These are phyloP conservation scores for Drosophila percnosoma DNA, from an alignment of 2,888 invertebrate genomes.

Conservation along the genomic window DNA sequence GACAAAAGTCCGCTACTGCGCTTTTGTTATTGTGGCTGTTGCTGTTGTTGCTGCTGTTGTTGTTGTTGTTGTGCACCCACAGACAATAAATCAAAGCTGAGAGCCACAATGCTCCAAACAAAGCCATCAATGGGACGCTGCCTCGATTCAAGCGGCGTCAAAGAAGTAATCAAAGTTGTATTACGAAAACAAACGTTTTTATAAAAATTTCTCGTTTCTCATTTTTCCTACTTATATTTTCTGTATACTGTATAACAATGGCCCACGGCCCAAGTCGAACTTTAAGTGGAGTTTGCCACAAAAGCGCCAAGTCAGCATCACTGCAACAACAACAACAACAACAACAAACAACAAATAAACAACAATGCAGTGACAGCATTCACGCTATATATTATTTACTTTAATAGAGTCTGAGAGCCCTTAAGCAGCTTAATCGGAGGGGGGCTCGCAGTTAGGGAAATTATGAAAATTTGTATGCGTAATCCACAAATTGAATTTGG, in stretches of 20 bases:
- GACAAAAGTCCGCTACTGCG: constrained; percentile 35
- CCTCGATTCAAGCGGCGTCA: constrained; percentile 57
- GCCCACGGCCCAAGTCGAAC: constrained; percentile 37
- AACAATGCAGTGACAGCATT: constrained; percentile 61
- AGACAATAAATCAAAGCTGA: constrained; percentile 66
- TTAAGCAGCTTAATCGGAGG: constrained; percentile 19
- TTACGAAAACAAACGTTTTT: constrained; percentile 80
- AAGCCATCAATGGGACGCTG: constrained; percentile 67
- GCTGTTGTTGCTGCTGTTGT: constrained; percentile 1
- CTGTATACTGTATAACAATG: constrained; percentile 54
- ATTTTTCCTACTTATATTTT: constrained; percentile 18
- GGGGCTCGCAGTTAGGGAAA: constrained; percentile 59
- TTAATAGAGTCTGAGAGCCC: constrained; percentile 61
- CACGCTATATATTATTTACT: constrained; percentile 75
- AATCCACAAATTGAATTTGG: constrained; percentile 33
- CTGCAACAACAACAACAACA: constrained; percentile 34
- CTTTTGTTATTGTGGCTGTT: constrained; percentile 28
- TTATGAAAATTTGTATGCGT: constrained; percentile 44
- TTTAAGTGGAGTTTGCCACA: constrained; percentile 50
- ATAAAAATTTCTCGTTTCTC: constrained; percentile 65
- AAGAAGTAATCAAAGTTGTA: constrained; percentile 80
- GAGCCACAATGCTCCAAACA: constrained; percentile 47
- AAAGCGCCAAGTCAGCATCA: constrained; percentile 66
- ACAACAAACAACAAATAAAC: constrained; percentile 20
- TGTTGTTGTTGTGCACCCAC: constrained; percentile 35